Evolutionary conservation across 2,888 invertebrate species (phyloP), one percentile per base, ranked within the genome.

Genomic region (Asteroscopus sphinx): DNA sequence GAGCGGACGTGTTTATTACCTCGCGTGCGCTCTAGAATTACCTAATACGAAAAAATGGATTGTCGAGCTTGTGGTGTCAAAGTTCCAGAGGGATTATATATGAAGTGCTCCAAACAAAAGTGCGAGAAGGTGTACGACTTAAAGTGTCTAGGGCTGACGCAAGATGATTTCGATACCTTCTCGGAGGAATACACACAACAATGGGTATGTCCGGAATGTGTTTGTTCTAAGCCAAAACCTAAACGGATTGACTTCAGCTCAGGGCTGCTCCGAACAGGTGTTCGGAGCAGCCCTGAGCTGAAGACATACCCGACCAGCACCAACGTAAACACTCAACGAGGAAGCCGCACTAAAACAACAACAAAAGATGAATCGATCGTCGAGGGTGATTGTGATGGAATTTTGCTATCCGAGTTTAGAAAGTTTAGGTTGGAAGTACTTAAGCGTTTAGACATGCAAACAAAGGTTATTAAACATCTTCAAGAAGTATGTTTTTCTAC

Each of bases 171-270:
- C 30, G 13, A 40, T 13, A 16, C 17, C 12, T 57, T 17, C 12
- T 26, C 51, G 17, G 26, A 25, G 28, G 39, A 45, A 16, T 40
- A 35, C 25, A 51, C 45, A 13, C n/a, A 32, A 5, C 39, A 44
- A 35, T 57, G 57, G 57, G n/a, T 57, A 26, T 57, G 57, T 25
- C 57, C 57, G 1, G 57, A 51, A 15, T 57, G 57, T 15, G 21
- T 40, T 11, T 36, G 33, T 16, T 25, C 40, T 1, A 37, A 48
- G 37, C 48, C 56, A n/a, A 56, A 48, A 48, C 35, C 35, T 8
- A 35, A 6, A 35, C 42, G 42, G 13, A n/a, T n/a, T n/a, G n/a
- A n/a, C n/a, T n/a, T n/a, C n/a, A n/a, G n/a, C n/a, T n/a, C n/a
- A n/a, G n/a, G n/a, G n/a, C n/a, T n/a, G n/a, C n/a, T n/a, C n/a